These are phyloP conservation scores for Notolabrus celidotus DNA, from an alignment of 2,797 vertebrate genomes.

Conservation along the genomic window DNA sequence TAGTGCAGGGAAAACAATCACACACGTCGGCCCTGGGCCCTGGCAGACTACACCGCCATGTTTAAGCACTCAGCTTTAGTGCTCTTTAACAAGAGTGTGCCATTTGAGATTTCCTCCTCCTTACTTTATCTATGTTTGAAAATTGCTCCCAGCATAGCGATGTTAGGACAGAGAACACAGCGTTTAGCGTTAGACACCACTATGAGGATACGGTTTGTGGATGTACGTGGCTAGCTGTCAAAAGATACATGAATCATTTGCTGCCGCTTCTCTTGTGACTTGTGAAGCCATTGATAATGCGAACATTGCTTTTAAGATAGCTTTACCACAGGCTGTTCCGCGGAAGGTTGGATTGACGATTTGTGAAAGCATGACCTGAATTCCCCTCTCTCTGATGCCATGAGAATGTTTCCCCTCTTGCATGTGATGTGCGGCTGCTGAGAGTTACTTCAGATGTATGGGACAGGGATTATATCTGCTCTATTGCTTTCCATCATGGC, in stretches of 20 bases:
- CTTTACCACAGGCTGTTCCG: slow-evolving; percentile 50
- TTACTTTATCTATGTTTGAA: slow-evolving; percentile 44
- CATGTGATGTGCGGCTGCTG: slow-evolving; percentile 66
- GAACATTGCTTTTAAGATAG: slow-evolving; percentile 49
- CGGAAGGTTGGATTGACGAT: slow-evolving; percentile 59
- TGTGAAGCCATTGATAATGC: slow-evolving; percentile 54
- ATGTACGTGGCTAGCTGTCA: slow-evolving; percentile 43
- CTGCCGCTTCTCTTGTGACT: slow-evolving; percentile 55
- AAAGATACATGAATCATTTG: slow-evolving; percentile 36
- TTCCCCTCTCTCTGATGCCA: slow-evolving; percentile 38
- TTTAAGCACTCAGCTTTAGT: slow-evolving; percentile 47
- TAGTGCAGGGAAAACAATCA: slow-evolving; percentile 72
- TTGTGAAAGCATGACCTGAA: slow-evolving; percentile 75
- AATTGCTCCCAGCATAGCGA: slow-evolving; percentile 10
- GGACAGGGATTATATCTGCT: slow-evolving; percentile 56
- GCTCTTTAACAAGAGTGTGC: slow-evolving; percentile 56
- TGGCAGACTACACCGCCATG: slow-evolving; percentile 28
- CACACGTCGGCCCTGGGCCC: slow-evolving; percentile 37
- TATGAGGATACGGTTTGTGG: slow-evolving; percentile 33
- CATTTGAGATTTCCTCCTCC: slow-evolving; percentile 68
- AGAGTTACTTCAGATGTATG: slow-evolving; percentile 62
- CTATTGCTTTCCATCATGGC: slow-evolving; percentile 70
- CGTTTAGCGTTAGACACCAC: slow-evolving; percentile 42
- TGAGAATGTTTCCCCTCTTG: slow-evolving; percentile 64
- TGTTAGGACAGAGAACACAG: slow-evolving; percentile 33